Evolutionary conservation across 2,113 vertebrate genomes (phyloP), one percentile per base, ranked within the genome.

Genomic region (Spea bombifrons): DNA sequence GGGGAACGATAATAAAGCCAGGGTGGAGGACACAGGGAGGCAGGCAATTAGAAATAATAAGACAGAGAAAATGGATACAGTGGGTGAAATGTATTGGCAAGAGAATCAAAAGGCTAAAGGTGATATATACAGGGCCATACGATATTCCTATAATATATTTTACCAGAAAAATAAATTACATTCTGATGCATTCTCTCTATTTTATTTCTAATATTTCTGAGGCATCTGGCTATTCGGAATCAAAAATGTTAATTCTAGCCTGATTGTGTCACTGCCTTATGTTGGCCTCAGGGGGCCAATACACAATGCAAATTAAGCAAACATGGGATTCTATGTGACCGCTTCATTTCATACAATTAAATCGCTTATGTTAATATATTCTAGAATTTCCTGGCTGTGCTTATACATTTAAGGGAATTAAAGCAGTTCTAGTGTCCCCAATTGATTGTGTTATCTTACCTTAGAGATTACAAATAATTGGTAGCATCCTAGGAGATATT

Each of bases 321-420:
- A 13, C 66, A 47, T 46, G 13, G 44, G 44, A 46, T 13, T 67
- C 66, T 67, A 46, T 46, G 44, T 47, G 66, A 67, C 43, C 45
- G 43, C 45, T 46, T 46, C 44, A 67, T 44, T 46, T 67, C 66
- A 67, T 67, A 12, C 66, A 67, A 67, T 67, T 46, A 67, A 67
- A 67, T 67, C 46, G 66, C 12, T 67, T 67, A 67, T 67, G 66
- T 46, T 67, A 67, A 67, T 67, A 67, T 67, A 67, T 45, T 67
- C 45, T 46, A 30, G 15, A 67, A 44, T 67, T 67, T 46, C 43
- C 17, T 67, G 45, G 66, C 66, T 15, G 43, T 46, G 66, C 66
- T 59, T 59, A 12, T 59, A 59, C 15, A 13, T 59, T 59, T 59
- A 46, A 47, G 66, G 66, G 17, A 12, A 47, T 67, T 47, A 4